Base-by-base conservation (phyloP, 1,140 invertebrate genomes). In the Drosophila ficusphila region DNA sequence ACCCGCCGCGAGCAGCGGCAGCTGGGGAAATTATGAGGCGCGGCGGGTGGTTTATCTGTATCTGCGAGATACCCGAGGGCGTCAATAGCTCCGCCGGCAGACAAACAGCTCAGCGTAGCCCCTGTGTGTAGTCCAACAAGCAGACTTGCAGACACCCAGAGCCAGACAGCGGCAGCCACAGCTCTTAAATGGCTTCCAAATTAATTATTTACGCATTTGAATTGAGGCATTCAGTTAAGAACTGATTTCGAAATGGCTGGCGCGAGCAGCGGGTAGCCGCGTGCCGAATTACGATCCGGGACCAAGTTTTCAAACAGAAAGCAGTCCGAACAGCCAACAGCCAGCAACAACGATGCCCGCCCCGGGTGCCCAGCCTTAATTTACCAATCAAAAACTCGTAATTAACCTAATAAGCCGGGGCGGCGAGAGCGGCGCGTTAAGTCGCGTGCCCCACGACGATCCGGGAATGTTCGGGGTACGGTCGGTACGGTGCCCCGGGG, bases 301-400 rank as follows among this genome's bases (percentile, higher is more conserved):
- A 49, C 23, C 29, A 52, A 67, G 64, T 48, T 65, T 49, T 68
- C 19, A n/a, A n/a, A n/a, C 41, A 44, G 21, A n/a, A n/a, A n/a
- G n/a, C n/a, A n/a, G n/a, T n/a, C n/a, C n/a, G n/a, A n/a, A n/a
- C n/a, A n/a, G n/a, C n/a, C n/a, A n/a, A n/a, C n/a, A n/a, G n/a
- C n/a, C n/a, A n/a, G n/a, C n/a, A n/a, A n/a, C n/a, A n/a, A n/a
- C n/a, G n/a, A n/a, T 29, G 33, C 49, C 73, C 67, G 78, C 38
- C 60, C 65, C 34, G 67, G 58, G 67, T 52, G 75, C 49, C 31
- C 54, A 51, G 61, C 64, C 82, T 85, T 86, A 85, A 85, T 85
- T 85, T 85, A 86, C 81, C 81, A 85, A 85, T 85, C 81, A 85
- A 85, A 86, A 86, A 85, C 72, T 85, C 81, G 72, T 85, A 85